Conservation (phyloP, 2,797 vertebrate species). For the Schizopygopsis malacanthus region DNA sequence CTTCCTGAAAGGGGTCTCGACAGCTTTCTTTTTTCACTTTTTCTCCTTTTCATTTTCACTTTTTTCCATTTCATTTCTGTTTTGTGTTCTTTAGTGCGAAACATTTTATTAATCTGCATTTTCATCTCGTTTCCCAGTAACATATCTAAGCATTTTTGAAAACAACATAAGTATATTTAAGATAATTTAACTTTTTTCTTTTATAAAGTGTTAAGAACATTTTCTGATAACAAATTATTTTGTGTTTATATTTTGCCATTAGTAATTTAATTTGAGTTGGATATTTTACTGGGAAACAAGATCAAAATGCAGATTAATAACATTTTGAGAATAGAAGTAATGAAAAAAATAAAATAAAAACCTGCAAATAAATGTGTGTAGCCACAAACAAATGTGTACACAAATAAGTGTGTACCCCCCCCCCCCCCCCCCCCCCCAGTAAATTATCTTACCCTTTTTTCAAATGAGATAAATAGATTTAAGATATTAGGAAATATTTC, state of each 20-base stretch:
- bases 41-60: conserved; percentile 11
- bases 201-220: not conserved
- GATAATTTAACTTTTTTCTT: not conserved
- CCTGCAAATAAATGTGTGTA: too few relatives aligned
- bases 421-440: not conserved
- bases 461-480: not conserved
- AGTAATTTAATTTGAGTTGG: not conserved
- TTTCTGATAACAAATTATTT: not conserved
- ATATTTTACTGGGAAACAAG: not conserved
- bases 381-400: too few relatives aligned
- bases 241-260: too few relatives aligned
- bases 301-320: not conserved
- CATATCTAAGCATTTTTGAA: not conserved
- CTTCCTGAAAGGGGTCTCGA: conserved; percentile 59
- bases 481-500: not conserved
- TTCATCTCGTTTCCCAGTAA: not conserved
- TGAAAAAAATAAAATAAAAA: too few relatives aligned
- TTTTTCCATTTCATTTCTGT: not conserved
- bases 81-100: not conserved
- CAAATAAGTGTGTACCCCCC: too few relatives aligned
- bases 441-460: not conserved
- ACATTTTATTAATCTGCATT: not conserved
- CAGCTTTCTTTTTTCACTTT: conserved; percentile 35
- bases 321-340: not conserved
- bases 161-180: too few relatives aligned